Evolutionary conservation across 2,888 invertebrate genomes (phyloP).

Genomic region (Neoscelio sp.): DNA sequence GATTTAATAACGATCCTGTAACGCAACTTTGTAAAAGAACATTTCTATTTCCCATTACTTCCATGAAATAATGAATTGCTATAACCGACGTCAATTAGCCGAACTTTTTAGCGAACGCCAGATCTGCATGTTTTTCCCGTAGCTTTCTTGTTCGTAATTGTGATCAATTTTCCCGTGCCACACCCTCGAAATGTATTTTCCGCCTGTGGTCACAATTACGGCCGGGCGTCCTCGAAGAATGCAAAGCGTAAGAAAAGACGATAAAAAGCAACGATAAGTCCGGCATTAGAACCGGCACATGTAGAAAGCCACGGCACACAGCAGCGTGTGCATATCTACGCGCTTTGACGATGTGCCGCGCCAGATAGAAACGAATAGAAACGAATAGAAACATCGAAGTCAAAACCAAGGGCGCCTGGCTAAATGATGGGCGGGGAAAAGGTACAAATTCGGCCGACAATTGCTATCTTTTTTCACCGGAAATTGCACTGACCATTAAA

Average conservation of each 20-base stretch:
- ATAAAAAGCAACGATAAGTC: slow-evolving; percentile 18
- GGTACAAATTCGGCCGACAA: slow-evolving; percentile 35
- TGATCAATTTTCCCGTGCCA: neutral
- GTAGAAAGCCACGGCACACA: neutral
- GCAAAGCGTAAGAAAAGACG: neutral
- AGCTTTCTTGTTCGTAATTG: slow-evolving; percentile 13
- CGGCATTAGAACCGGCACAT: neutral
- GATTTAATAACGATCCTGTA: too few species aligned
- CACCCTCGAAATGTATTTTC: neutral
- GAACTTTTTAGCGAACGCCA: neutral
- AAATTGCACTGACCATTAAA: slow-evolving; percentile 57
- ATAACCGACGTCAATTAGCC: too few species aligned
- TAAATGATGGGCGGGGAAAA: slow-evolving; percentile 2
- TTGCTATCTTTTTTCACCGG: slow-evolving; percentile 41
- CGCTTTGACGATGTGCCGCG: neutral
- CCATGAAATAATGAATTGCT: too few species aligned
- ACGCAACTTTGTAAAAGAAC: too few species aligned
- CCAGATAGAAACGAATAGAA: neutral
- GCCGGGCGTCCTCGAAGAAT: neutral
- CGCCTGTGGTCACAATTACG: neutral
- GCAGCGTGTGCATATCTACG: neutral
- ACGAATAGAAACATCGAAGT: too few species aligned
- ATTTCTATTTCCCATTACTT: too few species aligned
- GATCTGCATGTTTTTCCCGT: neutral
- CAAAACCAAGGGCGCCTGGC: too few species aligned